Conservation (phyloP, 2,113 vertebrate species). For the Leptobrachium leishanense region DNA sequence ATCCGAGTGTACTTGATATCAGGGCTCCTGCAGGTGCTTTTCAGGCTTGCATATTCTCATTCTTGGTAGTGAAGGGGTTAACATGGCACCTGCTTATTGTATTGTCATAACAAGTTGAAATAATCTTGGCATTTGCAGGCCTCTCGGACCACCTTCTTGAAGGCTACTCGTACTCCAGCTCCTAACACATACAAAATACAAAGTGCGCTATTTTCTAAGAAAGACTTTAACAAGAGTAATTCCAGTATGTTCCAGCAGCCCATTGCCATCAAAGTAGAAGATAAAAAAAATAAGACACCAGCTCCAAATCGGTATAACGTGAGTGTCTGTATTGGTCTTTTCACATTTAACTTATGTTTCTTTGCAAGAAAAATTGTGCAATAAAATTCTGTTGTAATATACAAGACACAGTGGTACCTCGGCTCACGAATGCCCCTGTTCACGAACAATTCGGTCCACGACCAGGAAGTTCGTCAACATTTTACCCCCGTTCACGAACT, state of each 20-base stretch:
- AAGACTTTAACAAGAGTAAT: constrained; percentile 69
- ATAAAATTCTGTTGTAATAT: too few relatives aligned
- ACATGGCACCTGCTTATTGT: not conserved
- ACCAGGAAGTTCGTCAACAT: too few relatives aligned
- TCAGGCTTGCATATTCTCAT: too few relatives aligned
- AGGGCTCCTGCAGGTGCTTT: too few relatives aligned
- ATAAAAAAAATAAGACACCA: constrained; percentile 60
- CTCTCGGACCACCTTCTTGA: constrained; percentile 32
- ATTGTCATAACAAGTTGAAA: not conserved
- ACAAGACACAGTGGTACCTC: too few relatives aligned
- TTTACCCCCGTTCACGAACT: too few relatives aligned
- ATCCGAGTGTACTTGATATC: too few relatives aligned
- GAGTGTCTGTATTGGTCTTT: constrained; percentile 37
- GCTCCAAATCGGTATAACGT: constrained; percentile 77
- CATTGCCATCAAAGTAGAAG: constrained; percentile 54
- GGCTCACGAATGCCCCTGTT: too few relatives aligned
- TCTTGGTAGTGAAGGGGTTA: too few relatives aligned
- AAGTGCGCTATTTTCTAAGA: constrained; percentile 61
- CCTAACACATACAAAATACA: constrained; percentile 69
- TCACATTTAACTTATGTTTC: too few relatives aligned
- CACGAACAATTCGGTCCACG: too few relatives aligned
- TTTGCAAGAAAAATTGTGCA: too few relatives aligned
- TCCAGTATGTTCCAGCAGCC: constrained; percentile 75
- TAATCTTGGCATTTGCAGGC: constrained; percentile 52
- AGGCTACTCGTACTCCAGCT: constrained; percentile 60